phyloP scores from a whole-genome alignment of 2,888 invertebrate species.

The Nymphalis polychloros region DNA sequence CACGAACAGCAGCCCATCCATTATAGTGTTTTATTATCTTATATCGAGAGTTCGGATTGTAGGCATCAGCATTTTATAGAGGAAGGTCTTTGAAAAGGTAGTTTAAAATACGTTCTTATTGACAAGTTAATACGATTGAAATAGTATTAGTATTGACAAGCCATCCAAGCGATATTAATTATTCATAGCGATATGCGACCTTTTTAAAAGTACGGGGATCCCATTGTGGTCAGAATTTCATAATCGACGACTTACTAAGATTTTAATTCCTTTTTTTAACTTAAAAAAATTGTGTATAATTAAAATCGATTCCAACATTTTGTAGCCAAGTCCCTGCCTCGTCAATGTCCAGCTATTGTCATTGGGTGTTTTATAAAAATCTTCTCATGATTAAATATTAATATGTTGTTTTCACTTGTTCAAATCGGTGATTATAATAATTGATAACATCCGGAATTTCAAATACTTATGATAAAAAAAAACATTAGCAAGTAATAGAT shows the following conservation, averaged over 20 bases:
- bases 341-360: neutral
- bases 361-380: conserved; percentile 10
- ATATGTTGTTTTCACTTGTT: conserved; percentile 1
- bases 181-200: conserved; percentile 63
- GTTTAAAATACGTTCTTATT: conserved; percentile 56
- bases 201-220: conserved; percentile 63
- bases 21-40: conserved; percentile 76
- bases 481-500: neutral
- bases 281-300: neutral
- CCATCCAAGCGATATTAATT: conserved; percentile 52
- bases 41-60: conserved; percentile 68
- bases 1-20: conserved; percentile 67
- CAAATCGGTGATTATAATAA: neutral
- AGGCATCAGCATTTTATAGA: conserved; percentile 50
- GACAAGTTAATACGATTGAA: conserved; percentile 53
- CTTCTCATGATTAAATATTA: conserved; percentile 7
- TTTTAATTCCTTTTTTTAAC: conserved; percentile 31
- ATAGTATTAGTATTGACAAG: conserved; percentile 39
- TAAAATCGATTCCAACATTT: too few relatives aligned
- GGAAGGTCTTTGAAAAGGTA: conserved; percentile 37
- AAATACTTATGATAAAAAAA: too few relatives aligned
- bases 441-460: neutral
- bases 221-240: conserved; percentile 64
- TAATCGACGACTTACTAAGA: conserved; percentile 36
- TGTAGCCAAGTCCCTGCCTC: conserved; percentile 10